Evolutionary conservation across 1,140 invertebrate species (phyloP), one percentile per base, ranked within the genome.

Genomic region (Drosophila pseudoananassae): DNA sequence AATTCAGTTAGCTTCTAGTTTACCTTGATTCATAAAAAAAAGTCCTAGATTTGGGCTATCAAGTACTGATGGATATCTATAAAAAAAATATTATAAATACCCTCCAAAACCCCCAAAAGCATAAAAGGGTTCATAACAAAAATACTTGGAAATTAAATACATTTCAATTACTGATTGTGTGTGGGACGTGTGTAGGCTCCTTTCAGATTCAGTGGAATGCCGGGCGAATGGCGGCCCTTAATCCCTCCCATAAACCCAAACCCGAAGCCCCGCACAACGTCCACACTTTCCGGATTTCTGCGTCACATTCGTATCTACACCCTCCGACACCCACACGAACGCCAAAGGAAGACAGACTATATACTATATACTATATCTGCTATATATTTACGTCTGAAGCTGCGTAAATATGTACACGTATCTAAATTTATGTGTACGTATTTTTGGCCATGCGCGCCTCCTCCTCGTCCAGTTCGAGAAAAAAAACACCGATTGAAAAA

Each of bases 391-490:
- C 27, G 14, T 31, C 27, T 9, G 10, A 27, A 52, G 57, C 47
- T 60, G 47, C 14, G 9, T 61, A 65, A 55, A 66, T 61, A 65
- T 68, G 54, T 31, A 45, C 61, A 64, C 75, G 64, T 66, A 66
- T 65, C 73, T 55, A 68, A 76, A 68, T 68, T 69, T 69, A 76
- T 76, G 64, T 72, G 74, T 61, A 70, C 73, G 73, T 76, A 76
- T 76, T 76, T 76, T 76, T 76, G 73, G 74, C 72, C 73, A 76
- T 76, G 73, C 72, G 74, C 69, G 71, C 52, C 69, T 72, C 65
- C 64, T 36, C 4, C 33, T 36, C 33, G 45, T 47, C n/a, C 20
- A 27, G 14, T 10, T n/a, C 31, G 38, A 29, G 58, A 65, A 50
- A 58, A 25, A 54, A 40, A 23, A 27, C 27, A 46, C 8, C 15